phyloP scores from a whole-genome alignment of 2,113 vertebrate species.

The Aplodontia rufa region DNA sequence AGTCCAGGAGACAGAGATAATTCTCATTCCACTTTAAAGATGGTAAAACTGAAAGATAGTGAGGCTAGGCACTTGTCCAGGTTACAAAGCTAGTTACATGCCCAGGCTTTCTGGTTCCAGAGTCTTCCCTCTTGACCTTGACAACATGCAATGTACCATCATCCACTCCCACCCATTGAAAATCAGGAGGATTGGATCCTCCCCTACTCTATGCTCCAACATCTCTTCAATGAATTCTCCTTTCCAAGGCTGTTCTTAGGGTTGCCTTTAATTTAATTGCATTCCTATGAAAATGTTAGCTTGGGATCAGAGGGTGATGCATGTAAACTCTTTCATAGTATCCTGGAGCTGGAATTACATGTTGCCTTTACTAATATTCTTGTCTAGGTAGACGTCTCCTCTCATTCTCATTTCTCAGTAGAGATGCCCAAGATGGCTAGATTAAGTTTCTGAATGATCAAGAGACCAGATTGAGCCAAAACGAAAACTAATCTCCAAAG shows the following conservation, averaged over 20 bases:
- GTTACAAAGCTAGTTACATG: neutral
- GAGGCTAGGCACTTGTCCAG: neutral
- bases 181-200: neutral
- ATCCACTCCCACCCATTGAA: neutral
- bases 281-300: neutral
- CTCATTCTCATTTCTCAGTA: neutral
- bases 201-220: too few relatives aligned
- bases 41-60: neutral
- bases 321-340: neutral
- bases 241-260: neutral
- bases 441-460: slow-evolving; percentile 15
- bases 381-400: neutral
- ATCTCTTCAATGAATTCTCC: neutral
- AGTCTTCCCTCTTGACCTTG: neutral
- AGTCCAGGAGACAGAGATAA: neutral
- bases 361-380: neutral
- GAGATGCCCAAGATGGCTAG: neutral
- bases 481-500: neutral
- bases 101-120: neutral
- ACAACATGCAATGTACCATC: fast-evolving
- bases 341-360: neutral
- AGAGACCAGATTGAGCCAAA: slow-evolving; percentile 33
- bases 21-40: neutral
- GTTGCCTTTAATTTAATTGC: neutral
- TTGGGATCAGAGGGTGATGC: neutral